Conservation (phyloP, 92 coral and sea anemone species). For the Parazoanthus swiftii region DNA sequence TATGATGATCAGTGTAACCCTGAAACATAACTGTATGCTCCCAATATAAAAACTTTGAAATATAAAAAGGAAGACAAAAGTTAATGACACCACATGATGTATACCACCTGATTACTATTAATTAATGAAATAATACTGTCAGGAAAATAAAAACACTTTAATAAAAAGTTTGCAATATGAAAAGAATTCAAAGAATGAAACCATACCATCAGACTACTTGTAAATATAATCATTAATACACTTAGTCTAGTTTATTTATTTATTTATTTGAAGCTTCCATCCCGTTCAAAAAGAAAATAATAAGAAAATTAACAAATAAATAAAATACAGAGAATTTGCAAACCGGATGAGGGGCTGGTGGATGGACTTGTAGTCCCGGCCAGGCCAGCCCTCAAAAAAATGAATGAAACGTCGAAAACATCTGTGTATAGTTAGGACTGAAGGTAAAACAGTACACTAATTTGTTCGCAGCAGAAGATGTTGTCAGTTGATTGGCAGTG, state of each 20-base stretch:
- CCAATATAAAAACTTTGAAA: slow-evolving; percentile 23
- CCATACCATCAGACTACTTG: slow-evolving; percentile 19
- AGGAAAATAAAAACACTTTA: slow-evolving; percentile 23
- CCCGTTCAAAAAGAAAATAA: slow-evolving; percentile 22
- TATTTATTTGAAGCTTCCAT: slow-evolving; percentile 24
- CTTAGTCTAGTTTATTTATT: slow-evolving; percentile 23
- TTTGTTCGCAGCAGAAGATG: slow-evolving; percentile 24
- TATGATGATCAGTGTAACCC: slow-evolving; percentile 24
- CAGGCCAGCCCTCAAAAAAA: slow-evolving; percentile 18
- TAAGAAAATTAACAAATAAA: slow-evolving; percentile 20
- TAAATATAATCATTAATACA: slow-evolving; percentile 19
- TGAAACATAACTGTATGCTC: slow-evolving; percentile 23
- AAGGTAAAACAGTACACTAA: slow-evolving; percentile 23
- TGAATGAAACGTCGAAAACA: slow-evolving; percentile 16
- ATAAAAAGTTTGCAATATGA: slow-evolving; percentile 20
- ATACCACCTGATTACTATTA: slow-evolving; percentile 25
- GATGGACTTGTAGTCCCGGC: neutral
- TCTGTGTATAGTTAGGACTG: slow-evolving; percentile 24
- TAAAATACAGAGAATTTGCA: neutral
- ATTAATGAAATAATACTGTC: slow-evolving; percentile 23
- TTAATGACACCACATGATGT: slow-evolving; percentile 20
- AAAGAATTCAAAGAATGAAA: slow-evolving; percentile 23
- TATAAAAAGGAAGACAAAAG: slow-evolving; percentile 24
- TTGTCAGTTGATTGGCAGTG: slow-evolving; percentile 22
- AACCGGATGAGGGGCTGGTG: no score